Base-by-base conservation (phyloP, 2,888 invertebrate species). In the Harpalus rufipes region DNA sequence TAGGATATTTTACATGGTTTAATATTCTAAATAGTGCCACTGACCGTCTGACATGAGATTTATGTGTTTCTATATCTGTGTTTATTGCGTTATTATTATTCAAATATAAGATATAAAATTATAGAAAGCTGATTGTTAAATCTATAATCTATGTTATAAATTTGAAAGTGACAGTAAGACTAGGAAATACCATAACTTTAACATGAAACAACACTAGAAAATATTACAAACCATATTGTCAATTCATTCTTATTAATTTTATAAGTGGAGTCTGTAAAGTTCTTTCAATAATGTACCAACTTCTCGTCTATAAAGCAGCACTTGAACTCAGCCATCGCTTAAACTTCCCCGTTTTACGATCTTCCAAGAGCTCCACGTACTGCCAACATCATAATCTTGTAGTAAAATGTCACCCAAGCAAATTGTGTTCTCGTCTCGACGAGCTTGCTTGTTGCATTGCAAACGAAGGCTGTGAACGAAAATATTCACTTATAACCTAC, bases 401-500 rank as follows among this genome's bases (percentile, higher is more conserved):
- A 74, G 18, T 74, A 74, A 74, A 74, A 74, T 74, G 72, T 44
- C 72, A 74, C 72, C 18, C 12, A 51, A 44, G 72, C 72, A 74
- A 74, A 74, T 74, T 74, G 72, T 74, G 44, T 74, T 74, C 44
- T 16, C 7, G 12, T 21, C 8, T 25, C 12, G 68, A n/a, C 25
- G 0, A 25, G 10, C n/a, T 65, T 25, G 44, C 72, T 10, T 74
- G 72, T 74, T 74, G 72, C 72, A 74, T 44, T n/a, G 41, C 25
- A 12, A 68, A 68, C 21, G 39, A 68, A 68, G 32, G 39, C 39
- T 68, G 68, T 14, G 32, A 68, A 39, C 12, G n/a, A n/a, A 68
- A 32, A 68, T 39, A 68, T 68, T 68, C 39, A 39, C 39, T 63
- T 68, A 68, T 68, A 68, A 68, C 63, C 63, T 63, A 63, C 63